These are phyloP conservation scores for Peromyscus maniculatus DNA, from an alignment of 2,113 vertebrate species.

Conservation along the genomic window DNA sequence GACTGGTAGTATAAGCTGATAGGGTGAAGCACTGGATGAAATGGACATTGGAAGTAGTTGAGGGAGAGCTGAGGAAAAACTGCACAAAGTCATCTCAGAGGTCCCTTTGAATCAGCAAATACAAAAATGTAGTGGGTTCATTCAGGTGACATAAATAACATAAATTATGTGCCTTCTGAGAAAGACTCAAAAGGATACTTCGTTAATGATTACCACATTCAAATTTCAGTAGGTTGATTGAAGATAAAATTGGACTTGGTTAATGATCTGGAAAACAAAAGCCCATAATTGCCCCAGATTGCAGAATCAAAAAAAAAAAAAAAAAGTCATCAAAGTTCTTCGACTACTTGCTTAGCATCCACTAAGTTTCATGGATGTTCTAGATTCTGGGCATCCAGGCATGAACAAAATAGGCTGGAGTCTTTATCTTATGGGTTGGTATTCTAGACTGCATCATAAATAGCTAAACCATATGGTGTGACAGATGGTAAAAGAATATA, in stretches of 20 bases:
- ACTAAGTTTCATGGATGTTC: background rate
- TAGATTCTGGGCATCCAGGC: background rate
- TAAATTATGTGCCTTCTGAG: background rate
- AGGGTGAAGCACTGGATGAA: background rate
- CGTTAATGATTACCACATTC: background rate
- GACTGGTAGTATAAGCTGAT: background rate
- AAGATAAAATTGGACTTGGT: background rate
- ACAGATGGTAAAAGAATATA: background rate
- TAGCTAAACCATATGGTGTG: background rate
- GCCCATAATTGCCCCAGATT: background rate
- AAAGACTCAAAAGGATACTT: conserved; percentile 3
- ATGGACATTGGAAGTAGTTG: background rate
- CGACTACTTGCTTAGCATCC: background rate
- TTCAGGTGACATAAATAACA: background rate
- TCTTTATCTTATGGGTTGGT: background rate
- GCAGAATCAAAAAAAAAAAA: background rate
- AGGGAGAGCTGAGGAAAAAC: background rate
- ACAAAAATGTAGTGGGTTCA: background rate
- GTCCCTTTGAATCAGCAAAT: background rate
- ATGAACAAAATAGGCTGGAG: background rate
- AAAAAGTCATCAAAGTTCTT: background rate
- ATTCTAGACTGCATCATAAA: conserved; percentile 27
- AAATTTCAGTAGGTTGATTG: background rate
- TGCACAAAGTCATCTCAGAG: background rate
- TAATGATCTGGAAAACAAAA: conserved; percentile 37